These are phyloP conservation scores for Seladonia tumulorum DNA, from an alignment of 2,888 invertebrate genomes.

Conservation along the genomic window DNA sequence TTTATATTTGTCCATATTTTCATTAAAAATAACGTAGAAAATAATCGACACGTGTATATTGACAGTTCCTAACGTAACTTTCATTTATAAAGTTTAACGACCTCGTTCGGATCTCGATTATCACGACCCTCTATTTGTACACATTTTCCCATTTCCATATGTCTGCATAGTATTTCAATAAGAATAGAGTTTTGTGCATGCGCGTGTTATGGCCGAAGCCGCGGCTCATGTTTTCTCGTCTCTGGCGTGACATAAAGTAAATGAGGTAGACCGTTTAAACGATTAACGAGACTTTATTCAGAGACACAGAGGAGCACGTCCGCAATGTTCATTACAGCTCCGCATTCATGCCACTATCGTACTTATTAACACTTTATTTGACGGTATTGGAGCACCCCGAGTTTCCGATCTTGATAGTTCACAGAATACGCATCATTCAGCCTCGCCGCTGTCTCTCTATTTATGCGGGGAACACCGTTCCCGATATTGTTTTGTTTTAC, in stretches of 20 bases:
- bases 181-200: background rate
- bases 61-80: too few species aligned
- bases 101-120: background rate
- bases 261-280: conserved; percentile 5
- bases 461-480: background rate
- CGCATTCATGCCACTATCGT: conserved; percentile 5
- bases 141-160: background rate
- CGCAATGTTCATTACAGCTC: background rate
- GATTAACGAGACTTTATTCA: conserved; percentile 15
- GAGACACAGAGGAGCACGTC: conserved; percentile 7
- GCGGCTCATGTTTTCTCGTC: background rate
- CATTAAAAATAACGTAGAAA: too few species aligned
- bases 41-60: too few species aligned
- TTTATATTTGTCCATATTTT: too few species aligned
- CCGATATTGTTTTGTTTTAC: background rate
- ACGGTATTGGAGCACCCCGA: background rate
- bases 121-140: background rate
- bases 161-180: background rate
- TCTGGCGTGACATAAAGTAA: conserved; percentile 4
- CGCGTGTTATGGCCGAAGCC: background rate
- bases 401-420: conserved; percentile 9
- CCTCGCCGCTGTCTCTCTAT: background rate
- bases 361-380: conserved; percentile 9
- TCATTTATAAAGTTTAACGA: background rate
- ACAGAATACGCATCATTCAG: background rate